These are phyloP conservation scores for Craniophora ligustri DNA, from an alignment of 2,888 invertebrate genomes.

Conservation along the genomic window DNA sequence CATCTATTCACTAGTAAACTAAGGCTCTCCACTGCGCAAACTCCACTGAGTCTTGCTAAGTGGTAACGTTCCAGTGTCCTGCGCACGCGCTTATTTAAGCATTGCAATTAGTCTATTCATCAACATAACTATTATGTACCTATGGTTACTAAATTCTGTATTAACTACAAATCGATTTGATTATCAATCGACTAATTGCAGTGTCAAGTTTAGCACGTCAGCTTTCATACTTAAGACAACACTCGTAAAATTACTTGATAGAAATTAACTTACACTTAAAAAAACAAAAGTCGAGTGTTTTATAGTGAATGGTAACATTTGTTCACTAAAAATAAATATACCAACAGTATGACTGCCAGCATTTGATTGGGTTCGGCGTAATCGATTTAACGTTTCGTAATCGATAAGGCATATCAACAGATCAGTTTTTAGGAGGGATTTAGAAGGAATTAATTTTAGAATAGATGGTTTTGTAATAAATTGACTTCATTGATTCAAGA, in stretches of 20 bases:
- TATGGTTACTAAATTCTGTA: constrained; percentile 47
- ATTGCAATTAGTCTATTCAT: constrained; percentile 38
- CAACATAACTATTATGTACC: constrained; percentile 36
- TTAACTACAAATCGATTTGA: constrained; percentile 44
- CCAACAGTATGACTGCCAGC: constrained; percentile 45
- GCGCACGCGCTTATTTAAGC: constrained; percentile 49
- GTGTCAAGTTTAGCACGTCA: constrained; percentile 26
- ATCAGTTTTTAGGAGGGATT: constrained; percentile 39
- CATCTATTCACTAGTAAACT: constrained; percentile 74
- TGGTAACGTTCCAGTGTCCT: constrained; percentile 53
- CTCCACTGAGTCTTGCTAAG: constrained; percentile 44
- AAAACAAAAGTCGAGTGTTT: constrained; percentile 76
- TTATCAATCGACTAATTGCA: constrained; percentile 38
- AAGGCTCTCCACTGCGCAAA: constrained; percentile 61
- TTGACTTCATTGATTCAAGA: constrained; percentile 8
- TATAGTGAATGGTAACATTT: constrained; percentile 87
- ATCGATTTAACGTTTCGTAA: constrained; percentile 34
- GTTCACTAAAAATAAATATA: constrained; percentile 81
- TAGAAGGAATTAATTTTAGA: constrained; percentile 50
- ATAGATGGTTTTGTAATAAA: constrained; percentile 28
- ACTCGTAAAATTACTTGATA: constrained; percentile 69
- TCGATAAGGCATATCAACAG: constrained; percentile 39
- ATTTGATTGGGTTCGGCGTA: constrained; percentile 50
- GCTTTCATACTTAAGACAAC: constrained; percentile 51
- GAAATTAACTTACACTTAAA: constrained; percentile 78